Conservation (phyloP, 2,113 vertebrate genomes). For the Colistium nudipinnis region DNA sequence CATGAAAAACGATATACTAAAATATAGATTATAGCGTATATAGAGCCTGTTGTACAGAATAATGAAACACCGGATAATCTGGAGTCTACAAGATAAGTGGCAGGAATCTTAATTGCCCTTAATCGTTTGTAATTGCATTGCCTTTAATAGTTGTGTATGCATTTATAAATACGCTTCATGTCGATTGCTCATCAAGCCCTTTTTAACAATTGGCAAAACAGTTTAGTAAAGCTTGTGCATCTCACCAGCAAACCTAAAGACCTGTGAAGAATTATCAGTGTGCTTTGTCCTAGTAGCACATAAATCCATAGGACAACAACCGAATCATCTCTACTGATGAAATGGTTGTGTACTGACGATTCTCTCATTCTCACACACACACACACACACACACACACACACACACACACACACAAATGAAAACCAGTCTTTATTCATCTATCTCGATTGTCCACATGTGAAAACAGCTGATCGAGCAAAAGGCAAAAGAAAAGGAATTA, state of each 20-base stretch:
- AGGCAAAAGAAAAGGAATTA: slow-evolving; percentile 22
- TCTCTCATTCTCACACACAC: neutral
- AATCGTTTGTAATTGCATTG: neutral
- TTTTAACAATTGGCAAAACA: neutral
- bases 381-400: neutral
- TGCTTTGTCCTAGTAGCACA: slow-evolving; percentile 8
- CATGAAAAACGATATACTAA: neutral
- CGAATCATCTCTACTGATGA: slow-evolving; percentile 29
- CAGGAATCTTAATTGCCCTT: neutral
- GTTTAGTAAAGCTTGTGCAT: neutral
- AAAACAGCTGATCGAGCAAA: slow-evolving; percentile 62
- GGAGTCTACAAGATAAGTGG: neutral
- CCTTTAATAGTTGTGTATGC: neutral
- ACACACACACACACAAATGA: slow-evolving; percentile 25
- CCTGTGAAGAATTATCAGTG: neutral
- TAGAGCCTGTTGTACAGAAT: neutral
- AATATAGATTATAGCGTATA: neutral
- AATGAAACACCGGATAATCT: neutral
- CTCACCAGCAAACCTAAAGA: slow-evolving; percentile 1
- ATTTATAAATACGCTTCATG: neutral
- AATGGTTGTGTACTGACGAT: slow-evolving; percentile 6
- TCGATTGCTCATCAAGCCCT: neutral
- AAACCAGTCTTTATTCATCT: slow-evolving; percentile 52
- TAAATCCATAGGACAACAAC: slow-evolving; percentile 12
- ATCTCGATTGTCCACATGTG: slow-evolving; percentile 31